phyloP scores from a whole-genome alignment of 2,888 invertebrate species.

The Eugnorisma glareosa region DNA sequence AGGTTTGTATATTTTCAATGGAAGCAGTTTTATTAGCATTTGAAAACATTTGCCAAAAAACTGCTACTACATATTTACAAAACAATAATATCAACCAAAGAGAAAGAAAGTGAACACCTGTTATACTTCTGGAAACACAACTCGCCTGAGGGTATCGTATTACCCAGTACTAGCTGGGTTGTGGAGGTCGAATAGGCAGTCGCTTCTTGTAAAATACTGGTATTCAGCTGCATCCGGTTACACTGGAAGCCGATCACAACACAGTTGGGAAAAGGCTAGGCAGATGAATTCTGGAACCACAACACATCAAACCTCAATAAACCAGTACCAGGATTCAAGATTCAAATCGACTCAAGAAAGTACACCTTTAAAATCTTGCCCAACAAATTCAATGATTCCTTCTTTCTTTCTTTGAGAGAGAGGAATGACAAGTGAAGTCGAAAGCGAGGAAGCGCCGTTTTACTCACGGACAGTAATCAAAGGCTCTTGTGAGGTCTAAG shows the following conservation, averaged over 20 bases:
- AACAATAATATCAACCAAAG: background rate
- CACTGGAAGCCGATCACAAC: background rate
- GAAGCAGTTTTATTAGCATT: background rate
- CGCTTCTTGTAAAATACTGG: background rate
- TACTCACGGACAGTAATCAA: constrained; percentile 61
- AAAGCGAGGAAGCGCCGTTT: constrained; percentile 56
- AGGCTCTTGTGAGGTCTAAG: constrained; percentile 52
- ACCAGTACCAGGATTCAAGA: constrained; percentile 8
- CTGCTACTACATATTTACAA: background rate
- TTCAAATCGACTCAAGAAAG: constrained; percentile 5
- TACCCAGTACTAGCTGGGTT: background rate
- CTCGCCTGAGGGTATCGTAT: background rate
- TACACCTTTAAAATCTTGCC: constrained; percentile 28
- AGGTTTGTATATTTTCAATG: background rate
- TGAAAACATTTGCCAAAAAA: background rate
- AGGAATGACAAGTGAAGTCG: constrained; percentile 53
- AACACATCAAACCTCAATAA: constrained; percentile 13
- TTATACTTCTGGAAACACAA: background rate
- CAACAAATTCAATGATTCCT: constrained; percentile 35
- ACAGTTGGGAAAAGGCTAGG: background rate
- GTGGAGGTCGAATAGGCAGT: background rate
- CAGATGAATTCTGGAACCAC: background rate
- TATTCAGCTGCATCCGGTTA: background rate
- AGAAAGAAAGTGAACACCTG: background rate
- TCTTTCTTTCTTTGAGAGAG: constrained; percentile 34